Conservation (phyloP, 2,113 vertebrate genomes). For the Chloropsis hardwickii region DNA sequence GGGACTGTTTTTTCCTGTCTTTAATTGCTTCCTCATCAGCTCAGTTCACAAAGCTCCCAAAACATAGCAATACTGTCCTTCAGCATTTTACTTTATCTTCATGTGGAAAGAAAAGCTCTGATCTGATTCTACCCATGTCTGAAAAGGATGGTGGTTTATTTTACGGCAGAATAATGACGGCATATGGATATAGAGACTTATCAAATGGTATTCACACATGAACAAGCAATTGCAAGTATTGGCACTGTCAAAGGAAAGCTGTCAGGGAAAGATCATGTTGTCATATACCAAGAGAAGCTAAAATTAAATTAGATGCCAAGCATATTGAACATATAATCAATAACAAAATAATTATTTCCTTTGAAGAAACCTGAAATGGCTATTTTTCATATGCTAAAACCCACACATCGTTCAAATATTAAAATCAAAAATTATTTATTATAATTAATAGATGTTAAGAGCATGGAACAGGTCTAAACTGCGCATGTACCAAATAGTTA, state of each 20-base stretch:
- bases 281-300: neutral
- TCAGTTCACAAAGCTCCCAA: neutral
- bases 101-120: conserved; percentile 6
- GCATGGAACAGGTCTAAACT: neutral
- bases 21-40: conserved; percentile 60
- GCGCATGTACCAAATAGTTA: neutral
- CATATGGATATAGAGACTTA: neutral
- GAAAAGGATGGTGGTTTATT: conserved; percentile 1
- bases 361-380: neutral
- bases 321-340: neutral
- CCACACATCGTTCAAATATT: neutral
- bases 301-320: neutral
- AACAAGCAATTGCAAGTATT: conserved; percentile 2
- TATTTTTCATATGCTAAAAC: neutral
- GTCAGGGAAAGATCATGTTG: neutral
- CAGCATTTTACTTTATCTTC: neutral
- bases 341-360: neutral
- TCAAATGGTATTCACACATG: neutral
- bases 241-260: neutral
- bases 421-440: neutral
- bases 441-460: neutral
- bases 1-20: conserved; percentile 41
- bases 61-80: neutral
- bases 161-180: neutral
- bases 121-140: conserved; percentile 13